Evolutionary conservation across 2,797 vertebrate genomes (phyloP).

Genomic region (Phalanger gymnotis): DNA sequence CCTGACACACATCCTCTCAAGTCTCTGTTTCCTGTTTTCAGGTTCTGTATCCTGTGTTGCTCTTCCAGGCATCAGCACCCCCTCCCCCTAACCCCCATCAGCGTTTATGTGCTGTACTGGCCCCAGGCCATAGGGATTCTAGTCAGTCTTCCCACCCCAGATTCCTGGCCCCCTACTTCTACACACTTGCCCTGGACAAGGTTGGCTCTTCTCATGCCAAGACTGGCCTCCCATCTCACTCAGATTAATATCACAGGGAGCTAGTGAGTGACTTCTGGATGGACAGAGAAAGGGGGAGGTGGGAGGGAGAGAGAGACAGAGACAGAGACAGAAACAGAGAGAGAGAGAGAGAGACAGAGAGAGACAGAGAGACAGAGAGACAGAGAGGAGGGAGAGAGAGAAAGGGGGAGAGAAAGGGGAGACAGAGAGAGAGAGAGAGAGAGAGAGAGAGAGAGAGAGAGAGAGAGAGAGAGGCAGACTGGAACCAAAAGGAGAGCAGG

Average conservation of each 20-base stretch:
- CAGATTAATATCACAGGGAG: not conserved
- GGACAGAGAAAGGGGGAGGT: not conserved
- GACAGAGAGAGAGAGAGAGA: not conserved
- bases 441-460: not conserved
- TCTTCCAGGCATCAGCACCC: constrained; percentile 3
- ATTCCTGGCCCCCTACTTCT: not conserved
- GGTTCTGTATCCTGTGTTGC: constrained; percentile 20
- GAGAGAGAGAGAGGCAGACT: not conserved
- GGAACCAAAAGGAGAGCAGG: not conserved
- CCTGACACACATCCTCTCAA: not conserved
- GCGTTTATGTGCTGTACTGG: not conserved
- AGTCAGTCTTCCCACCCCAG: not conserved
- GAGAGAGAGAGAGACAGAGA: not conserved
- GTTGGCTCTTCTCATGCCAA: not conserved
- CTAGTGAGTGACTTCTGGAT: constrained; percentile 31
- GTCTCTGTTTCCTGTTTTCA: constrained; percentile 53
- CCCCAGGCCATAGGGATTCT: not conserved
- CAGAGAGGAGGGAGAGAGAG: too few relatives aligned
- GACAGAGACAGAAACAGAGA: too few relatives aligned
- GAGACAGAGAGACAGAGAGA: not conserved
- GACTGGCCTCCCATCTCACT: not conserved
- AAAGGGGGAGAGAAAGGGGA: too few relatives aligned
- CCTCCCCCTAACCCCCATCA: not conserved
- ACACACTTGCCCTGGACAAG: not conserved
- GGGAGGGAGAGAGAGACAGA: not conserved